These are phyloP conservation scores for Motacilla alba DNA, from an alignment of 2,113 vertebrate species.

Conservation along the genomic window DNA sequence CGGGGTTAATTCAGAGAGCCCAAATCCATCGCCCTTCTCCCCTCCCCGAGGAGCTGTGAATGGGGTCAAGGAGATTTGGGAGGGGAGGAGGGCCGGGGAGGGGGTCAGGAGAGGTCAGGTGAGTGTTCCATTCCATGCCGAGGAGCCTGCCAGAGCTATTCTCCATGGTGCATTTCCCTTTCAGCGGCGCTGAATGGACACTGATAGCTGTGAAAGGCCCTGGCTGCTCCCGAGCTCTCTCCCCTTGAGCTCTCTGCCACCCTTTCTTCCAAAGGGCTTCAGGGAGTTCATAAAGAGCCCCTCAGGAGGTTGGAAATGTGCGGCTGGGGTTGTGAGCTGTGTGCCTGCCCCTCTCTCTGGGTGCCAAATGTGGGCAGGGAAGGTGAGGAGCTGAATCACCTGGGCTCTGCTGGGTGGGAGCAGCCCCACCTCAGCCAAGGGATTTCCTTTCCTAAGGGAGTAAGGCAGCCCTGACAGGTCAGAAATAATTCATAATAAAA, in stretches of 20 bases:
- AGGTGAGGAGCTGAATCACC: fast-evolving
- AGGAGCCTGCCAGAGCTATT: conserved; percentile 47
- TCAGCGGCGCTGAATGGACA: conserved; percentile 13
- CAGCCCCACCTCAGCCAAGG: background rate
- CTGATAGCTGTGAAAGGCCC: conserved; percentile 56
- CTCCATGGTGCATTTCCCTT: conserved; percentile 47
- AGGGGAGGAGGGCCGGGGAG: background rate
- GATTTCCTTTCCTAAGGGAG: background rate
- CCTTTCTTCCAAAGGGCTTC: conserved; percentile 35
- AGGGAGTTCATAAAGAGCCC: background rate
- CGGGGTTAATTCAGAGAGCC: conserved; percentile 12
- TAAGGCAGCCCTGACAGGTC: background rate
- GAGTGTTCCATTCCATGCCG: conserved; percentile 3
- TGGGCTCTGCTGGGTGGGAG: background rate
- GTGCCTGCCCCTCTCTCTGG: background rate
- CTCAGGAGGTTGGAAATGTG: background rate
- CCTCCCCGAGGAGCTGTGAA: background rate
- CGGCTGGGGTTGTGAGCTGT: fast-evolving
- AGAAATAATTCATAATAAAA: background rate
- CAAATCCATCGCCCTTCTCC: background rate
- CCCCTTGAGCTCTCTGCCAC: conserved; percentile 10
- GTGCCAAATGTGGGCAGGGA: fast-evolving
- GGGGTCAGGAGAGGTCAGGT: conserved; percentile 47
- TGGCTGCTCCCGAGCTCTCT: conserved; percentile 29
- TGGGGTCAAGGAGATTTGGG: conserved; percentile 42